Evolutionary conservation across 2,113 vertebrate species (phyloP), one percentile per base, ranked within the genome.

Genomic region (Nothobranchius kuhntae): DNA sequence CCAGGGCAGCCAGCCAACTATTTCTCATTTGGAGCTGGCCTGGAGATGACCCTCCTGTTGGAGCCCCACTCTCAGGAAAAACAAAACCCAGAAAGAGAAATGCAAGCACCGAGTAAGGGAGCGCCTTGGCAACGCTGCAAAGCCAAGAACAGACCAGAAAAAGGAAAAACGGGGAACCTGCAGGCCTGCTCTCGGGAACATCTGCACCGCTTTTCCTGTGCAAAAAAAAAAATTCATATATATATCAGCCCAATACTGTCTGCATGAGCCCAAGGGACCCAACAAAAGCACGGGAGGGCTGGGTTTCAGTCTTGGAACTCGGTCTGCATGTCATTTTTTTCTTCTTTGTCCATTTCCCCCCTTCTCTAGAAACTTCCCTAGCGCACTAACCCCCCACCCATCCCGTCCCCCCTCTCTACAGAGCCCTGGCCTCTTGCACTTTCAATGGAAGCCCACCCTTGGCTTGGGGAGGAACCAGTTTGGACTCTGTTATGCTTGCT

Each of bases 21-120:
- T 91, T 91, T 91, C 89, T 92, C 91, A 91, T 92, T 92, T 91
- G 90, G 89, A 89, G 85, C 86, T 93, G 91, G 90, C 91, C 92
- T 86, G 78, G 78, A 85, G 86, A 90, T 93, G 92, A 93, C 92
- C 92, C 92, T 91, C 86, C 91, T 86, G 87, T 82, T 83, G 86
- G 86, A 93, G 88, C 87, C 72, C 82, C 77, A 80, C 80, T 86
- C 85, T 84, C 85, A 87, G 84, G 88, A 21, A 87, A 91, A 21
- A n/a, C 7, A 50, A 50, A 17, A 47, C 13, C 6, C 13, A 13
- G 13, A 91, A 90, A 91, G 87, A 89, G 87, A 87, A 87, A 81
- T 80, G 77, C 81, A 79, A 79, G 88, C 80, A 66, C 77, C 66
- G 81, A 85, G 86, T 82, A 78, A 85, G 84, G 83, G 83, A 90